A percentile compares a stretch with the other conserved stretches of the same genome.
phyloP scores from a whole-genome alignment of 2,797 vertebrate species.

The Channa striata region DNA sequence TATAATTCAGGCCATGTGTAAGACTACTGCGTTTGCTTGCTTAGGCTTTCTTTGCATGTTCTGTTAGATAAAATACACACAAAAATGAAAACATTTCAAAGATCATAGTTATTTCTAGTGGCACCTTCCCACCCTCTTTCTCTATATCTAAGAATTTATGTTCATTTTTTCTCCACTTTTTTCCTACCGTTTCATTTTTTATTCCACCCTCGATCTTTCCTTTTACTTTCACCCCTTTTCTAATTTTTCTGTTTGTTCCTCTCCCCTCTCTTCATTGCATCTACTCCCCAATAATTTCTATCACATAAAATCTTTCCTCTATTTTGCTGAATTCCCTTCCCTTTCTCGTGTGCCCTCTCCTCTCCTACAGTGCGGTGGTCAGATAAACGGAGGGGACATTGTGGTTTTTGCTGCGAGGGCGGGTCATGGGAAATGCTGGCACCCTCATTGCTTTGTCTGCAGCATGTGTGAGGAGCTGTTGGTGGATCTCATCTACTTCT shows the following conservation, averaged over 20 bases:
- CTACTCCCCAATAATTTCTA: no score
- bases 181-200: neutral
- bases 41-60: slow-evolving; percentile 19
- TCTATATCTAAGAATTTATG: slow-evolving; percentile 20
- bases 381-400: slow-evolving; percentile 95
- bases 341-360: slow-evolving; percentile 6
- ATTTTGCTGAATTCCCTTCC: slow-evolving; percentile 1
- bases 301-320: no score
- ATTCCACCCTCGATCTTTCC: neutral
- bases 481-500: slow-evolving; percentile 98
- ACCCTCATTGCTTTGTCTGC: slow-evolving; percentile 98
- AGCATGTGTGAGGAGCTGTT: slow-evolving; percentile 93
- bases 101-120: slow-evolving; percentile 18
- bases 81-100: slow-evolving; percentile 25
- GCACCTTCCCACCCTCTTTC: neutral
- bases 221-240: neutral
- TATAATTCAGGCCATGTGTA: slow-evolving; percentile 4
- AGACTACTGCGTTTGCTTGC: neutral
- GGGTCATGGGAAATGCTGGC: slow-evolving; percentile 95
- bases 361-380: slow-evolving; percentile 90
- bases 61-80: slow-evolving; percentile 18
- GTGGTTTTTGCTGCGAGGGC: slow-evolving; percentile 95
- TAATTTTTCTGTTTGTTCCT: neutral
- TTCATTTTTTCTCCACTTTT: slow-evolving; percentile 5
- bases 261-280: neutral